phyloP scores from a whole-genome alignment of 1,140 invertebrate genomes.

The Cotesia chilonis region DNA sequence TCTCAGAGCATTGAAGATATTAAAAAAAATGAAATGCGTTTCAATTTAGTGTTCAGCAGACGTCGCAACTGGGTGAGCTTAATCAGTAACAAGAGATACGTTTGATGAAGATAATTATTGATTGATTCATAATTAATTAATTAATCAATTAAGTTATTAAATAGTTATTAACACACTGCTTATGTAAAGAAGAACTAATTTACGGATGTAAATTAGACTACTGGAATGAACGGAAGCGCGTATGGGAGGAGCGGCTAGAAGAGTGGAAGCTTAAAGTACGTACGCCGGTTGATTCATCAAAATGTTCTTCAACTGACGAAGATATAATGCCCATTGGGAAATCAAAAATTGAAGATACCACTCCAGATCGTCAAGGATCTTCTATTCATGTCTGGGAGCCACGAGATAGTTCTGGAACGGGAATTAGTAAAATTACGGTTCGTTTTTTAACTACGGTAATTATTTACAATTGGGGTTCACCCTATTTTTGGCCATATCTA shows the following conservation, averaged over 20 bases:
- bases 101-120: not conserved
- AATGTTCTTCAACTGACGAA: constrained; percentile 28
- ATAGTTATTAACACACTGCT: constrained; percentile 33
- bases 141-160: not conserved
- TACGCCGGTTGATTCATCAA: not conserved
- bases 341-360: not conserved
- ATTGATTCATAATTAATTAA: constrained; percentile 8
- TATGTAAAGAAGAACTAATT: constrained; percentile 34
- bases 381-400: constrained; percentile 2
- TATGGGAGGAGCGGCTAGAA: constrained; percentile 39
- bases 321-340: constrained; percentile 19
- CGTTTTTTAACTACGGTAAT: not conserved
- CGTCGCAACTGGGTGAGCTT: no score
- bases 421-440: not conserved
- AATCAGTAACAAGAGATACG: not conserved
- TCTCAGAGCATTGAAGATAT: constrained; percentile 46
- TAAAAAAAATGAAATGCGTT: constrained; percentile 36
- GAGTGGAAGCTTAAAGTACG: constrained; percentile 36
- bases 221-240: constrained; percentile 43
- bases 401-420: constrained; percentile 10
- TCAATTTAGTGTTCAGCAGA: not conserved
- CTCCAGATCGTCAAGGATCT: not conserved
- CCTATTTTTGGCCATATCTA: no score
- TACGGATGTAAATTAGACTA: constrained; percentile 41
- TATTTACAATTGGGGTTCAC: no score